These are phyloP conservation scores for Diogma glabrata DNA, from an alignment of 2,888 invertebrate genomes.

Conservation along the genomic window DNA sequence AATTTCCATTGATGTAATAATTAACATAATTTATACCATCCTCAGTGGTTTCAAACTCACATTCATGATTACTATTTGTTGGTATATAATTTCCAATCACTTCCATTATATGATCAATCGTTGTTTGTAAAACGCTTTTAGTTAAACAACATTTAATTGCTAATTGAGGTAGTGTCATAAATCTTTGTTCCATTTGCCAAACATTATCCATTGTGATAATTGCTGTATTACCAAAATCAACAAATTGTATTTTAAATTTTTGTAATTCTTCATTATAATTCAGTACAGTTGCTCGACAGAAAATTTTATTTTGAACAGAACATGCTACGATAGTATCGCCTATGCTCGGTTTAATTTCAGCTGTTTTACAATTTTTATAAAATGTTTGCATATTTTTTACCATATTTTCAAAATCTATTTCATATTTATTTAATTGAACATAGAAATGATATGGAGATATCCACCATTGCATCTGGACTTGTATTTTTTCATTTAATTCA, in stretches of 20 bases:
- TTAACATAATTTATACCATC: slow-evolving; percentile 27
- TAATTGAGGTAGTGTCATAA: slow-evolving; percentile 55
- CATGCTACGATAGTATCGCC: slow-evolving; percentile 55
- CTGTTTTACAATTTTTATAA: slow-evolving; percentile 41
- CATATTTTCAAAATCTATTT: slow-evolving; percentile 49
- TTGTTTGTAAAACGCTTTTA: slow-evolving; percentile 41
- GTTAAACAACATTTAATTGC: slow-evolving; percentile 55
- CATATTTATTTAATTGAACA: slow-evolving; percentile 42
- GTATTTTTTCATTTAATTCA: slow-evolving; percentile 42
- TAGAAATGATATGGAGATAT: slow-evolving; percentile 62
- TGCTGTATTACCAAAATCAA: slow-evolving; percentile 66
- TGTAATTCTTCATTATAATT: slow-evolving; percentile 43
- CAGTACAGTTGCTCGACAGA: slow-evolving; percentile 57
- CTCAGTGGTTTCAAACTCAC: slow-evolving; percentile 28
- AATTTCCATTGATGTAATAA: slow-evolving; percentile 28
- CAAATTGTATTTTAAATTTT: slow-evolving; percentile 55
- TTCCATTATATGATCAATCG: slow-evolving; percentile 6
- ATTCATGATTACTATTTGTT: slow-evolving; percentile 18
- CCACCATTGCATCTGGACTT: slow-evolving; percentile 61
- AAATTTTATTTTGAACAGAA: slow-evolving; percentile 56
- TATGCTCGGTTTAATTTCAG: slow-evolving; percentile 29
- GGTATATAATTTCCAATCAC: slow-evolving; percentile 30
- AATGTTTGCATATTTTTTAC: slow-evolving; percentile 59
- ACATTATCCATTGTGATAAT: slow-evolving; percentile 50
- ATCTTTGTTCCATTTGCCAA: slow-evolving; percentile 55